phyloP scores from a whole-genome alignment of 2,888 invertebrate species.

The Ectobius pallidus region DNA sequence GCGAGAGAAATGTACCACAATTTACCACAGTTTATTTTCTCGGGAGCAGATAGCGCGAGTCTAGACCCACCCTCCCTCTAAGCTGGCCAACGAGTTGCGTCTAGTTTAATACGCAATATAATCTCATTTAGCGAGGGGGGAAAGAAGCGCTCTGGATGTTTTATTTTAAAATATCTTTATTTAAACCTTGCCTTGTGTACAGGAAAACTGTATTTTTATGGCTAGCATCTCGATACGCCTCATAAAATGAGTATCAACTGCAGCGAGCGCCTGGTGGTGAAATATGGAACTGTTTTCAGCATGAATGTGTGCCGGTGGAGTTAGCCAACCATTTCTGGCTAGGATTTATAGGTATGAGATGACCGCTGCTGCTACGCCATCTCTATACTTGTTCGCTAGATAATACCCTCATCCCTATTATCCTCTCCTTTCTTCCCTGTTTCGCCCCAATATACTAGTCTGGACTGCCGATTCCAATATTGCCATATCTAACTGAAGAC shows the following conservation, averaged over 20 bases:
- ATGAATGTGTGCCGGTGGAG: slow-evolving; percentile 36
- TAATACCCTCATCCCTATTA: slow-evolving; percentile 26
- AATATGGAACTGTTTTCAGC: slow-evolving; percentile 42
- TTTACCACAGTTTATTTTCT: slow-evolving; percentile 10
- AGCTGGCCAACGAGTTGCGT: not conserved
- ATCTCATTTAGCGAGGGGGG: slow-evolving; percentile 6
- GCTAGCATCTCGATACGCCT: slow-evolving; percentile 36
- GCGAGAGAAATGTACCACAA: not conserved
- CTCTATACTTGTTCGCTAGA: slow-evolving; percentile 29
- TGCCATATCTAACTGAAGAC: not conserved
- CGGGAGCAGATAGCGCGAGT: not conserved
- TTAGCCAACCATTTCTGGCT: slow-evolving; percentile 41
- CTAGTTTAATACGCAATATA: not conserved
- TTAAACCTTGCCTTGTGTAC: not conserved
- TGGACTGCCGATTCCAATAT: not conserved
- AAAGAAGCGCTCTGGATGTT: too few relatives aligned
- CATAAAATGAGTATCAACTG: slow-evolving; percentile 41
- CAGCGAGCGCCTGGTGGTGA: slow-evolving; percentile 31
- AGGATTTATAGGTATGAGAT: slow-evolving; percentile 42
- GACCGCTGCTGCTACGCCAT: slow-evolving; percentile 37
- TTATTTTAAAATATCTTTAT: slow-evolving; percentile 29
- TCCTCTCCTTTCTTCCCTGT: slow-evolving; percentile 1
- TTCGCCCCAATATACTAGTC: slow-evolving; percentile 19
- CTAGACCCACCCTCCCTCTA: not conserved
- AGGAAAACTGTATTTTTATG: slow-evolving; percentile 27